Conservation (phyloP, 2,797 vertebrate genomes). For the Oreochromis grahami region DNA sequence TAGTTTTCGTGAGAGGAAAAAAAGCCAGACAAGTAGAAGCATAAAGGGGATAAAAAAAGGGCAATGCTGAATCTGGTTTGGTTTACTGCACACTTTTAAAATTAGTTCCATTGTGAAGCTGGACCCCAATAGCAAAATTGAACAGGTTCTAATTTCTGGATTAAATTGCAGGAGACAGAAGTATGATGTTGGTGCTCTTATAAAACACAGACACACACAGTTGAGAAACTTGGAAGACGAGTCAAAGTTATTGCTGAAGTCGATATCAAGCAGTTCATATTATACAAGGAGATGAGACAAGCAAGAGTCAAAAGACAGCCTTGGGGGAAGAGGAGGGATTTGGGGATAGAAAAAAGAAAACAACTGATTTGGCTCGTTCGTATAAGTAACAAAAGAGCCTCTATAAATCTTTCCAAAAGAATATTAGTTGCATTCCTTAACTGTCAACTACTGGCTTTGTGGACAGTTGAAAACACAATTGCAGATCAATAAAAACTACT, state of each 20-base stretch:
- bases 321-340: not conserved
- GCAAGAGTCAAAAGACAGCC: not conserved
- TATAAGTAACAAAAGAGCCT: conserved; percentile 35
- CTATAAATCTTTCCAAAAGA: conserved; percentile 30
- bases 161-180: conserved; percentile 63
- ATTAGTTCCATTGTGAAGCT: conserved; percentile 68
- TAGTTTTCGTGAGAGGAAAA: conserved; percentile 17
- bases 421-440: conserved; percentile 28
- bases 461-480: conserved; percentile 29
- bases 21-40: conserved; percentile 6
- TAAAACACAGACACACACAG: conserved; percentile 48
- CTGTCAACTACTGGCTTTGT: conserved; percentile 21
- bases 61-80: conserved; percentile 59
- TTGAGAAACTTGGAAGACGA: conserved; percentile 55
- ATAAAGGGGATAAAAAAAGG: not conserved
- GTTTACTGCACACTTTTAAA: conserved; percentile 67
- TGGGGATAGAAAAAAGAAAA: conserved; percentile 17
- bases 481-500: conserved; percentile 28
- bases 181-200: conserved; percentile 55
- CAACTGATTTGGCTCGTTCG: conserved; percentile 17
- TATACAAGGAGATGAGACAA: conserved; percentile 12
- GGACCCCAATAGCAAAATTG: conserved; percentile 46
- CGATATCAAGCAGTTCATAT: conserved; percentile 40
- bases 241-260: conserved; percentile 22
- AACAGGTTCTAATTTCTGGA: conserved; percentile 64